Base-by-base conservation (phyloP, 1,140 invertebrate genomes). In the Saccostrea glomerata region DNA sequence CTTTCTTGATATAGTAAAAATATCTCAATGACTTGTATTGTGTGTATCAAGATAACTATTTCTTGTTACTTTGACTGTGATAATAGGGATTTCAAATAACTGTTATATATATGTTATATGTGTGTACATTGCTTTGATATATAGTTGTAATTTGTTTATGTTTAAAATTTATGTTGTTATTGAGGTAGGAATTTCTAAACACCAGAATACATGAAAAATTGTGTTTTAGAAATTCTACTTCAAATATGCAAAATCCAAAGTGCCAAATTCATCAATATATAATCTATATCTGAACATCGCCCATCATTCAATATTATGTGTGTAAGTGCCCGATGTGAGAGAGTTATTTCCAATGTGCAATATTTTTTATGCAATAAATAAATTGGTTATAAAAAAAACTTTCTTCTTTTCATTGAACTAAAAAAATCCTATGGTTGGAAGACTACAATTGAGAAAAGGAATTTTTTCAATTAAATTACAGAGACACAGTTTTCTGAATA, bases 331-430 rank as follows among this genome's bases (percentile, higher is more conserved):
- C 25, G 70, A 36, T 15, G 30, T 30, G 30, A 77, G 70, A 11
- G 58, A 63, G 58, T 63, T 63, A 63, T 77, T 77, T 77, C 66
- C 12, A 30, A 77, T 77, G 70, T 77, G 70, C 70, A 77, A 77
- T 77, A 77, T 77, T 77, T 77, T 73, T 77, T 77, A 25, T 77
- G 70, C 70, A 77, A 77, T 77, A 77, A 77, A 77, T 77, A 25
- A 40, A 40, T 77, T 77, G 70, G 25, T 9, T 77, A 77, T 30
- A 77, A 66, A 66, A 63, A 63, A 2, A 17, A 36, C 30, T 30
- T 36, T 77, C 12, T 30, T 30, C 25, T 77, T 77, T 6, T 77
- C 13, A 60, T 60, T 20, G 20, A 60, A 60, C 7, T 4, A 11
- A 60, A 60, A 20, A 20, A 60, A 47, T 47, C 47, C 47, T 9